Evolutionary conservation across 2,888 invertebrate genomes (phyloP), one percentile per base, ranked within the genome.

Genomic region (Oxytorus armatus): DNA sequence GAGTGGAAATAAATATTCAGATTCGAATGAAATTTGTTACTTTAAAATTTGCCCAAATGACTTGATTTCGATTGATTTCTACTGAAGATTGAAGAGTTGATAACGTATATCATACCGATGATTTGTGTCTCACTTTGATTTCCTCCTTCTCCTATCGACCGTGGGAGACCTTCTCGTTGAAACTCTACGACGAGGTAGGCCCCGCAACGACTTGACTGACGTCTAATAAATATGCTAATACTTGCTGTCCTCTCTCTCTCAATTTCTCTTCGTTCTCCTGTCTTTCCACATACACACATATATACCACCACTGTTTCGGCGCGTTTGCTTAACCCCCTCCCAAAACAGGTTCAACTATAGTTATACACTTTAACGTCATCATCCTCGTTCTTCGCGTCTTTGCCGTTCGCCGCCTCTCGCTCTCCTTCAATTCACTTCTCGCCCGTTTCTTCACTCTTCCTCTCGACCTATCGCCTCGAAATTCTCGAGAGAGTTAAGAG

Each of bases 151-250:
- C 72, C n/a, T 23, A 49, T 78, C 53, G 16, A 33, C 11, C 57
- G n/a, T n/a, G 5, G 25, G 69, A 63, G 53, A 53, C 25, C 14
- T 21, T 51, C 69, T 77, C 73, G 76, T 49, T 33, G 23, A 63
- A 65, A 70, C 51, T 51, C 59, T 42, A 42, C 7, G 11, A 49
- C 5, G 33, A 59, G 47, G 49, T 59, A 61, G 55, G 11, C 55
- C 18, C 63, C 47, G 61, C 39, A 55, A 74, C 61, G 55, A 39
- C 49, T 47, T 70, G 79, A 85, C 74, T 83, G 86, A 84, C 85
- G 82, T 83, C 81, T 84, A 88, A 88, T 88, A 87, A 87, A 87
- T 86, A 87, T 87, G 87, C 85, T 85, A 87, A 88, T 87, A 57
- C 57, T 55, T 51, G 33, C 21, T 66, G 10, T 47, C 61, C 69